Evolutionary conservation across 2,113 vertebrate genomes (phyloP).

Genomic region (Aramus guarauna): DNA sequence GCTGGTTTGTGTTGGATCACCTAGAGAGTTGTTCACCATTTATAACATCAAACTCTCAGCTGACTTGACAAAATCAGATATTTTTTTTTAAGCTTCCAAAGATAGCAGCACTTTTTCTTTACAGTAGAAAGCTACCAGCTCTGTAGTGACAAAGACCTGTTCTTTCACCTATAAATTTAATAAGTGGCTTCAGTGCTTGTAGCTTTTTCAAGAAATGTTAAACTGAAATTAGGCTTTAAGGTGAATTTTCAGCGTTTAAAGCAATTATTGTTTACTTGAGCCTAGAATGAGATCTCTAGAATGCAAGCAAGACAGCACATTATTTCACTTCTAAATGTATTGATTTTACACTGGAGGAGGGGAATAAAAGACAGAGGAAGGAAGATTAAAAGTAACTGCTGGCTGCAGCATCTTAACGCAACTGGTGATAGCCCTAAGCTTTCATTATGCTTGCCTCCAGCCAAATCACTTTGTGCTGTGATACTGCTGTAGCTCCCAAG

Average conservation of each 20-base stretch:
- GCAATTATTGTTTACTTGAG: constrained; percentile 17
- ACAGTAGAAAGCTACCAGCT: neutral
- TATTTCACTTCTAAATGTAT: constrained; percentile 46
- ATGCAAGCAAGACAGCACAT: neutral
- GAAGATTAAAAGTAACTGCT: constrained; percentile 54
- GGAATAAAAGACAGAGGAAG: constrained; percentile 18
- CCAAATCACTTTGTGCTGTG: constrained; percentile 61
- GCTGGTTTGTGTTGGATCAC: neutral
- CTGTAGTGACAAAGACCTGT: neutral
- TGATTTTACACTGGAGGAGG: constrained; percentile 28
- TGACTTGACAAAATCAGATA: neutral
- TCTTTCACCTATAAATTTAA: neutral
- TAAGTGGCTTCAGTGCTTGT: neutral
- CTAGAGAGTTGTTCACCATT: neutral
- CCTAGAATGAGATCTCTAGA: neutral
- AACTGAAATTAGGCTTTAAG: constrained; percentile 2
- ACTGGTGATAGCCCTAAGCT: constrained; percentile 49
- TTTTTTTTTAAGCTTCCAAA: neutral
- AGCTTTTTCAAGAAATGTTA: neutral
- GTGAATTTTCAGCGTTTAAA: constrained; percentile 2
- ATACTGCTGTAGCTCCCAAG: constrained; percentile 36
- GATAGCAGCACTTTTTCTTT: neutral
- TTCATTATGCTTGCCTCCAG: constrained; percentile 58
- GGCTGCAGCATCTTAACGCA: constrained; percentile 22
- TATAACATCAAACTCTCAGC: neutral